Base-by-base conservation (phyloP, 2,113 vertebrate species). In the Chamaetylas fuelleborni region DNA sequence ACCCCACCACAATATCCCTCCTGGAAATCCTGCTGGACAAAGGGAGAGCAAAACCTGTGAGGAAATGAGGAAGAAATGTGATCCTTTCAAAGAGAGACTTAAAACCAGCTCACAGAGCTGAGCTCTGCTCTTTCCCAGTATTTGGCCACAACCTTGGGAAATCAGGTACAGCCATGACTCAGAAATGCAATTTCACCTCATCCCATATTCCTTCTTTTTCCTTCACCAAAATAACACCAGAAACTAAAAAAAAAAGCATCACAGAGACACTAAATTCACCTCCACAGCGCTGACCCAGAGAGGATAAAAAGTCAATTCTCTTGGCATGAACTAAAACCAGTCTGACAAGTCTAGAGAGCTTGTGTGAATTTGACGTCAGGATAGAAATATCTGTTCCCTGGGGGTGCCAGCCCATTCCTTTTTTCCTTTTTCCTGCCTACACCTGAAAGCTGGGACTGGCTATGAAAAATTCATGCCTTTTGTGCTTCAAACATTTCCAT, bases 391-490 rank as follows among this genome's bases (percentile, higher is more conserved):
- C 78, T 57, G 8, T 62, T 96, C 93, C 67, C 84, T 20, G 69
- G 79, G 31, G 60, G 40, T 76, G n/a, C 64, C 65, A 71, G 78
- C 43, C 84, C 74, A 20, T 80, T 78, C 66, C 40, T 61, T 86
- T 85, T 70, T 43, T 14, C 77, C 64, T 53, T 50, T 50, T 45
- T 20, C 43, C 50, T 76, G 36, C 54, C 28, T 61, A 43, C 83
- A 86, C 90, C 92, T 93, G 93, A 96, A 76, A 95, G 71, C 38
- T 45, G 91, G 88, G 96, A 88, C 47, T 42, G n/a, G 77, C 51
- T 53, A 94, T 98, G 88, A 98, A 97, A 98, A 92, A 98, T 97
- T 95, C 96, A 97, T 95, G 60, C 70, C 64, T 28, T 78, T 78
- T 86, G 84, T 34, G 74, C 78, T 95, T 91, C 83, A 90, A 43